Conservation (phyloP, 2,888 invertebrate genomes). For the Epsilonema sp. region DNA sequence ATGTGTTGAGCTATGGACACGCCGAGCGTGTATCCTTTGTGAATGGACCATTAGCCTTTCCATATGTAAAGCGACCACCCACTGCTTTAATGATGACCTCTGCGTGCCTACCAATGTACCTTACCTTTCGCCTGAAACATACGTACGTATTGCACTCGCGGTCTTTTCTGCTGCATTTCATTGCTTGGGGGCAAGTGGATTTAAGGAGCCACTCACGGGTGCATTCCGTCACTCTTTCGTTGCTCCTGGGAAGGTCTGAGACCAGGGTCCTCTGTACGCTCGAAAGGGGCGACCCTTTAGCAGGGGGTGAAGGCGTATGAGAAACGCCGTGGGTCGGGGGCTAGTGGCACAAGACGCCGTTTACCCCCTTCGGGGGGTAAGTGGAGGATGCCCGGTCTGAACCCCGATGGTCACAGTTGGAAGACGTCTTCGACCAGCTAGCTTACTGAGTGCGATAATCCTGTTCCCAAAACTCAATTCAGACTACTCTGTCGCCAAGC, state of each 20-base stretch:
- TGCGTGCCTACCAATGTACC: too few relatives aligned
- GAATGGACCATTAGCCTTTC: too few relatives aligned
- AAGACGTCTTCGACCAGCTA: neutral
- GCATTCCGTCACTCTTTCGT: neutral
- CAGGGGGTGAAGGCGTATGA: neutral
- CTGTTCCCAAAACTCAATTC: conserved; percentile 3
- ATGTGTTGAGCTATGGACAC: too few relatives aligned
- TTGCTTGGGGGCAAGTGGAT: neutral
- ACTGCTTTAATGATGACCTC: too few relatives aligned
- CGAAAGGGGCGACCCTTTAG: neutral
- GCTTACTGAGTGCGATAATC: conserved; percentile 4
- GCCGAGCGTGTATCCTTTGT: too few relatives aligned
- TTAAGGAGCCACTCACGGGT: conserved; percentile 2
- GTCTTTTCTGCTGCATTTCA: too few relatives aligned
- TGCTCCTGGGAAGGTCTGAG: conserved; percentile 6
- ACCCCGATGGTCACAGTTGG: neutral
- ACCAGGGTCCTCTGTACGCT: neutral
- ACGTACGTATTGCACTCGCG: too few relatives aligned
- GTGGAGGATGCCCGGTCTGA: too few relatives aligned
- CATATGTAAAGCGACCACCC: too few relatives aligned
- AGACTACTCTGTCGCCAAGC: conserved; percentile 6
- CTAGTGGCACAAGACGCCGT: conserved; percentile 2
- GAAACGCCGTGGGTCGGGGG: neutral
- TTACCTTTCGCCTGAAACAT: too few relatives aligned
- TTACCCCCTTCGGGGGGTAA: neutral